Evolutionary conservation across 37 sponge, comb jelly and placozoan species (phyloP).

Genomic region (Amphimedon queenslandica): DNA sequence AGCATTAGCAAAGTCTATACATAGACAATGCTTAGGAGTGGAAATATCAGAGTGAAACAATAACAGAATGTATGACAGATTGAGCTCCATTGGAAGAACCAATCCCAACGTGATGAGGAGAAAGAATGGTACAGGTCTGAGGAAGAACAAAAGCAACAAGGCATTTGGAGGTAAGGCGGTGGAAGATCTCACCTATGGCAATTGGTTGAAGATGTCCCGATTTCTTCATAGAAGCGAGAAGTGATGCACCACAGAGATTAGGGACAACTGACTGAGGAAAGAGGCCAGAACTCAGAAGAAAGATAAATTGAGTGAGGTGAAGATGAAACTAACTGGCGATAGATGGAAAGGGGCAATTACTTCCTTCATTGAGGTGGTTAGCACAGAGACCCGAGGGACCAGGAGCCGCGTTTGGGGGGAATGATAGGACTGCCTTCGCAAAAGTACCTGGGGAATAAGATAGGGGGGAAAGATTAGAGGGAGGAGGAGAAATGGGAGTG

Average conservation of each 20-base stretch:
- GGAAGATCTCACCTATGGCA: slow-evolving; percentile 17
- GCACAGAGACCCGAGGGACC: too few relatives aligned
- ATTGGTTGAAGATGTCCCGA: slow-evolving; percentile 14
- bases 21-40: too few relatives aligned
- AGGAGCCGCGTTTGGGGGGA: too few relatives aligned
- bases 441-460: too few relatives aligned
- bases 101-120: slow-evolving; percentile 6
- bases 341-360: too few relatives aligned
- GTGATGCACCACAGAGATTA: slow-evolving; percentile 23
- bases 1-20: slow-evolving; percentile 11
- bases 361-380: too few relatives aligned
- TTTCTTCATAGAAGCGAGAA: slow-evolving; percentile 14
- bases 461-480: too few relatives aligned
- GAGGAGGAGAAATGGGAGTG: too few relatives aligned
- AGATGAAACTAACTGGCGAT: too few relatives aligned
- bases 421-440: too few relatives aligned
- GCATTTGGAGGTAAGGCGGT: slow-evolving; percentile 17
- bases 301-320: too few relatives aligned
- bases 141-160: background rate
- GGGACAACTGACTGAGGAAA: slow-evolving; percentile 6
- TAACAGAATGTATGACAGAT: slow-evolving; percentile 14
- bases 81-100: background rate
- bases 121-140: background rate
- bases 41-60: background rate
- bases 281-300: too few relatives aligned